Evolutionary conservation across 2,113 vertebrate genomes (phyloP), one percentile per base, ranked within the genome.

Genomic region (Chelonoidis abingdonii): DNA sequence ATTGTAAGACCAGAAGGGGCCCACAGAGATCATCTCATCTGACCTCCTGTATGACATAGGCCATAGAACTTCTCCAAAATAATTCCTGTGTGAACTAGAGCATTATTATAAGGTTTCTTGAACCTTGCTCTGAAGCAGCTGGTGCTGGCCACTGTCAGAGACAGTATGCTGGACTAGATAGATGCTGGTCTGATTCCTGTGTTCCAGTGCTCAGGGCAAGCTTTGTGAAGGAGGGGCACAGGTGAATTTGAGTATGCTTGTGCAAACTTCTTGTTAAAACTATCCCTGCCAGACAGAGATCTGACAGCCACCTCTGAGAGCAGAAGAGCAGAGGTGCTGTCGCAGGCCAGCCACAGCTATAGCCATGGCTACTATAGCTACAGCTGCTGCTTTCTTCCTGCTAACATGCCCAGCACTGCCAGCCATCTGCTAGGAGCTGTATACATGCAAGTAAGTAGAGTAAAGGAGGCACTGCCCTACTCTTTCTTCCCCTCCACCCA

Each of bases 261-360:
- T 81, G 21, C 52, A 62, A 2, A 54, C 10, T 75, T 24, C 21
- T 84, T 59, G 54, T 59, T 72, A 50, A 84, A 72, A 72, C 17
- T 72, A 8, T 38, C 35, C 65, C 35, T 22, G 35, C 35, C 19
- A 38, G 17, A 21, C 16, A 72, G 65, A 69, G 65, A 69, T 38
- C 35, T n/a, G 35, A n/a, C 35, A 38, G 35, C 16, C 8, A 2
- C 65, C 65, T 72, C 19, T 38, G 65, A 38, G 59, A 14, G 29
- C 59, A 62, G 59, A 62, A 59, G 5, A 59, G 35, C 31, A n/a
- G 62, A 69, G 35, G 62, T n/a, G 35, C 35, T n/a, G 16, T 19
- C 19, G 31, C 31, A n/a, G 17, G 65, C 8, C 75, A 21, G 59
- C 49, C 81, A 13, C 2, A 24, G 4, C 22, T 0, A 0, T 75